Base-by-base conservation (phyloP, 2,888 invertebrate species). In the Nasonia oneida region DNA sequence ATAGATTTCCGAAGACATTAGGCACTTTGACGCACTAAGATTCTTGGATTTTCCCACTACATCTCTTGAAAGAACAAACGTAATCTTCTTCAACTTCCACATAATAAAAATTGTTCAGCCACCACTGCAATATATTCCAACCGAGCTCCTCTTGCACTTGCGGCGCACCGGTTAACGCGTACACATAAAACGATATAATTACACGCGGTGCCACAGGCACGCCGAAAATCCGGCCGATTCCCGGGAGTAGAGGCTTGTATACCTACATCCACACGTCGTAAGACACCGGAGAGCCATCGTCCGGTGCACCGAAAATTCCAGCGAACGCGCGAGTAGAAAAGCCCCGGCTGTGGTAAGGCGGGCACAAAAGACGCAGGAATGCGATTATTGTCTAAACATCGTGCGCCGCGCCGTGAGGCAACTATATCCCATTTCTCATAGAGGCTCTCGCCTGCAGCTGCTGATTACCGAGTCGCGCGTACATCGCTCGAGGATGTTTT, bases 321-420 rank as follows among this genome's bases (percentile, higher is more conserved):
- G 14, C 70, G 29, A 23, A 23, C 53, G 79, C 18, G 47, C 81
- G 23, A 77, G 74, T 64, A 75, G 50, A 64, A 84, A 84, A 83
- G 78, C 83, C 18, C 14, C 12, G 64, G 81, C 12, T 74, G 61
- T 71, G 23, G 77, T 18, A 83, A 57, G 29, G 70, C 33, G 23
- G 18, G 57, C 61, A 50, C 50, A 50, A 23, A 39, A 39, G 76
- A 67, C 74, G 14, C 33, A 67, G 77, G 85, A 85, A 85, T 85
- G 85, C 67, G 78, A 82, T 85, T 85, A 85, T 77, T 67, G 75
- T 84, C 61, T 53, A 80, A 76, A 84, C 57, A 84, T 67, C 23
- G 74, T 8, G 57, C 29, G 29, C 29, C 29, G n/a, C n/a, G 57
- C 57, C 57, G 37, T 12, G 75, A 29, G 37, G 12, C 8, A 67